Conservation (phyloP, 2,888 invertebrate genomes). For the Automeris io region DNA sequence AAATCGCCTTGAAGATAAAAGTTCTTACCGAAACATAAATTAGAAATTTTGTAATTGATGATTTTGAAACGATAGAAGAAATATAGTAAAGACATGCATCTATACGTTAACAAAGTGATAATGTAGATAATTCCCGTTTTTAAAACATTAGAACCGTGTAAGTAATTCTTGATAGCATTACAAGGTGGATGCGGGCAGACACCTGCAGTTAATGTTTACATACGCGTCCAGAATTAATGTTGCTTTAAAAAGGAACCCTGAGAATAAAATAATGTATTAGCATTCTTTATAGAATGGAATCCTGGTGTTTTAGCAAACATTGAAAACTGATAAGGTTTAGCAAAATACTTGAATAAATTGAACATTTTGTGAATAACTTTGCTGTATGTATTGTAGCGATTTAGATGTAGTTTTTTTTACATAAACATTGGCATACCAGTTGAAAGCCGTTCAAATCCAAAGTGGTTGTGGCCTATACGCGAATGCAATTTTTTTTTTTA, state of each 20-base stretch:
- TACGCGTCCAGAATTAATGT: constrained; percentile 16
- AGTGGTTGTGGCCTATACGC: too few relatives aligned
- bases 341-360: too few relatives aligned
- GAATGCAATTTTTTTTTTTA: too few relatives aligned
- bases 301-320: too few relatives aligned
- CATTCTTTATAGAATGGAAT: neutral
- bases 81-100: constrained; percentile 3
- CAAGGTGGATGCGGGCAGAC: constrained; percentile 27
- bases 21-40: neutral
- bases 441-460: too few relatives aligned
- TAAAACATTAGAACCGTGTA: constrained; percentile 7
- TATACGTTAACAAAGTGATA: constrained; percentile 4
- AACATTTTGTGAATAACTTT: too few relatives aligned
- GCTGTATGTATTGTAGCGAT: too few relatives aligned
- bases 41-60: neutral
- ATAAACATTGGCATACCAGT: too few relatives aligned
- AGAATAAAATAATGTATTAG: neutral
- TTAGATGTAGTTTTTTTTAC: too few relatives aligned
- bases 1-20: neutral
- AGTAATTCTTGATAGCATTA: constrained; percentile 13
- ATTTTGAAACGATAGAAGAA: neutral
- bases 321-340: too few relatives aligned
- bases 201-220: constrained; percentile 20
- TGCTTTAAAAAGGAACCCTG: neutral
- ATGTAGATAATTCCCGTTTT: constrained; percentile 10